These are phyloP conservation scores for Sinhomidia bicolor DNA, from an alignment of 2,888 invertebrate species.

Conservation along the genomic window DNA sequence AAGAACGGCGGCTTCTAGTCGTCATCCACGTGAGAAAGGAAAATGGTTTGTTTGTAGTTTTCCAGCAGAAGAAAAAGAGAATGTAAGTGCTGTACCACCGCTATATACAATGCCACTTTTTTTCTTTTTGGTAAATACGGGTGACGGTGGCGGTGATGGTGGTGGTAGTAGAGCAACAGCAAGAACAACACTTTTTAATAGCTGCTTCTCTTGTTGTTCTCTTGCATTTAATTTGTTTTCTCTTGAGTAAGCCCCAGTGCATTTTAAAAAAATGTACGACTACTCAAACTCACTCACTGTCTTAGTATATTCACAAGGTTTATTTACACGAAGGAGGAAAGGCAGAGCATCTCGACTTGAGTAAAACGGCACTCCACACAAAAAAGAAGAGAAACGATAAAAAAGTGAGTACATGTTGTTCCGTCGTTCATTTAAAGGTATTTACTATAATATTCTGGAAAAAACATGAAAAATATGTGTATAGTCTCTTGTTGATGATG, in stretches of 20 bases:
- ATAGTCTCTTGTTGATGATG: no score
- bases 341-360: no score
- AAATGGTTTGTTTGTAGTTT: background rate
- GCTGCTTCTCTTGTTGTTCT: background rate
- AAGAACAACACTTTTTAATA: constrained; percentile 20
- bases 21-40: constrained; percentile 19
- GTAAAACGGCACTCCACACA: background rate
- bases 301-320: no score
- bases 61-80: no score
- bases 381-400: background rate
- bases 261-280: constrained; percentile 23
- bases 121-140: background rate
- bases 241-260: background rate
- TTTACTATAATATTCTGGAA: no score
- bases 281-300: no score
- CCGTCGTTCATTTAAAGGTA: no score
- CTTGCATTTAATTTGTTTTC: constrained; percentile 4
- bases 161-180: background rate
- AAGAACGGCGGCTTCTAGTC: background rate
- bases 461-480: no score
- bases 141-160: no score
- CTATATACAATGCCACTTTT: no score
- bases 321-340: background rate
- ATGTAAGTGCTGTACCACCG: no score
- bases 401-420: background rate